Base-by-base conservation (phyloP, 1,140 invertebrate species). In the Drosophila setifemur region DNA sequence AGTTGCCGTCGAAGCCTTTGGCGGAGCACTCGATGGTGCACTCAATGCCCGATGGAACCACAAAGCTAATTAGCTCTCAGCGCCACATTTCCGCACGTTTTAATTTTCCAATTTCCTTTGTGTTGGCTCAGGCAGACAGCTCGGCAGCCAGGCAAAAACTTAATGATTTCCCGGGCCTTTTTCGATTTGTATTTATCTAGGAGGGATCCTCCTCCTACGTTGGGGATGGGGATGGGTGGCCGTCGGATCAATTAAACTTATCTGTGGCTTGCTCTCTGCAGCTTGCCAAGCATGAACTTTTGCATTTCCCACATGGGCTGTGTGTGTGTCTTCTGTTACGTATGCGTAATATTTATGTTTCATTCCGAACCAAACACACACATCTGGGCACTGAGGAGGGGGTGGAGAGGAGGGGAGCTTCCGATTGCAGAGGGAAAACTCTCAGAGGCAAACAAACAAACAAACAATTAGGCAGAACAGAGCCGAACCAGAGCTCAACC, bases 321-420 rank as follows among this genome's bases (percentile, higher is more conserved):
- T 55, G 45, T 81, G 35, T 55, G 45, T 47, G 54, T 57, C 39
- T 40, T 16, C 50, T 26, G 49, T 47, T 67, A 50, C 71, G 68
- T 67, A 86, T 86, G 71, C 75, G 81, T 81, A 79, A 81, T 86
- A 86, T 86, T 86, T 86, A 81, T 86, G 81, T 86, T 86, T 86
- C 58, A 85, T 85, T 78, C 55, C 53, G 37, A 52, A 42, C 18
- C 26, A 29, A 29, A 53, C 39, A 33, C 53, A 50, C 43, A 64
- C 61, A 67, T 35, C 6, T 31, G 29, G n/a, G 29, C 6, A 2
- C 33, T 5, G 31, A 11, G 1, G 19, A 28, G 16, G 19, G 3
- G 25, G 14, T n/a, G 19, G 18, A 9, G 6, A 12, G 14, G 3
- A 25, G 31, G 5, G 23, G 23, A 11, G n/a, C n/a, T n/a, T n/a